A percentile compares a stretch with the other conserved stretches of the same genome.
Conservation (phyloP, 2,888 invertebrate genomes). For the Tinea pellionella region DNA sequence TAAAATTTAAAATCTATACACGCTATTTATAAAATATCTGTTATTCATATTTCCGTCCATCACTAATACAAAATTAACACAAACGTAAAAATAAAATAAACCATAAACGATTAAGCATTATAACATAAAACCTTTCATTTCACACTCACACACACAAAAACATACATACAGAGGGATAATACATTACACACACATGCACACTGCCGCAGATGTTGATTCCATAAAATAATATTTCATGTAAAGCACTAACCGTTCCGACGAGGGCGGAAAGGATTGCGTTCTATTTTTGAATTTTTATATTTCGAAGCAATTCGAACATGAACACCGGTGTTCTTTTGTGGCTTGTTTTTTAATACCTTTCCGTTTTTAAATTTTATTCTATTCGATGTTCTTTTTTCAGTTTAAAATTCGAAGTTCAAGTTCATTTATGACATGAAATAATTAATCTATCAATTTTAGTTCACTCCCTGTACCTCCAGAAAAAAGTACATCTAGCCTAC, state of each 20-base stretch:
- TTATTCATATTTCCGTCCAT: conserved; percentile 9
- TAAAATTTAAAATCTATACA: conserved; percentile 15
- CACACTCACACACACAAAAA: background rate
- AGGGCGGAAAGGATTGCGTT: conserved; percentile 68
- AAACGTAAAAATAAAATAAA: background rate
- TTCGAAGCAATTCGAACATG: conserved; percentile 49
- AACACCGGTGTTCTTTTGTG: conserved; percentile 12
- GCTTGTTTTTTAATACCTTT: background rate
- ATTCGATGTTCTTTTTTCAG: background rate
- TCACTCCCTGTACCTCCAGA: no score
- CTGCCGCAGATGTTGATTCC: conserved; percentile 66
- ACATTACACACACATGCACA: conserved; percentile 37
- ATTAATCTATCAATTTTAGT: no score
- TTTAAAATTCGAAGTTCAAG: background rate
- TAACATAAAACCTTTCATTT: conserved; percentile 27
- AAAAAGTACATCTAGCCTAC: no score
- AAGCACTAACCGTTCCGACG: conserved; percentile 60
- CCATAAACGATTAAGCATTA: conserved; percentile 27
- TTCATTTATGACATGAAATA: background rate
- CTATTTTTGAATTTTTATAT: conserved; percentile 64
- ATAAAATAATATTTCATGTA: conserved; percentile 71
- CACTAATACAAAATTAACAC: conserved; percentile 16
- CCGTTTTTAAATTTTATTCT: background rate
- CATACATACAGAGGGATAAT: conserved; percentile 27
- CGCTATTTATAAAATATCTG: conserved; percentile 14